Percentiles rank a stretch among this genome's conserved stretches.
Evolutionary conservation across 2,888 invertebrate genomes (phyloP).

Genomic region (Molanna angustata): DNA sequence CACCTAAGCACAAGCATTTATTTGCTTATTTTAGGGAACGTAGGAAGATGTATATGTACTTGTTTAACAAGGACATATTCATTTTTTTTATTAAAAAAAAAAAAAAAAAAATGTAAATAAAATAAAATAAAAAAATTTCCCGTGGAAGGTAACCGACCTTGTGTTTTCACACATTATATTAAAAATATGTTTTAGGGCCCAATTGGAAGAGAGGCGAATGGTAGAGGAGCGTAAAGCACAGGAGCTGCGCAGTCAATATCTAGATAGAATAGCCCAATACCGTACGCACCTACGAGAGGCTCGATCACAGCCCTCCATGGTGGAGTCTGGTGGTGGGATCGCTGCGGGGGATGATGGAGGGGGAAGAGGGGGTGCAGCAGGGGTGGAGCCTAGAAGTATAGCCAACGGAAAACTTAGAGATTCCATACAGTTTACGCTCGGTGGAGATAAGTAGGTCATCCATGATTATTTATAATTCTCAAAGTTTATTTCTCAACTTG

Average conservation of each 20-base stretch:
- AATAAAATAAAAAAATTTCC: too few species aligned
- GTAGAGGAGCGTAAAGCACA: conserved; percentile 44
- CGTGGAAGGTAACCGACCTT: too few species aligned
- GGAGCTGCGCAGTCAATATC: conserved; percentile 33
- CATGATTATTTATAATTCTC: too few species aligned
- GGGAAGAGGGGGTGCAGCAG: neutral
- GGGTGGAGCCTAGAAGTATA: neutral
- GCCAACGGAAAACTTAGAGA: conserved; percentile 37
- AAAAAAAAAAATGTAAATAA: too few species aligned
- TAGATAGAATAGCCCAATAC: conserved; percentile 29
- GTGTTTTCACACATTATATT: too few species aligned
- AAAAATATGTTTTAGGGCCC: conserved; percentile 40
- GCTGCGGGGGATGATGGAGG: neutral
- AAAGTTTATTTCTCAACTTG: too few species aligned
- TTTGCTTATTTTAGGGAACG: too few species aligned
- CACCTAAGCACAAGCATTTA: too few species aligned
- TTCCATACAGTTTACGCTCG: conserved; percentile 48
- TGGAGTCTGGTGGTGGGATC: neutral
- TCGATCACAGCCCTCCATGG: conserved; percentile 6
- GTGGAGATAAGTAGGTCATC: conserved; percentile 50
- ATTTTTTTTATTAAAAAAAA: too few species aligned
- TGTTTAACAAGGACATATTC: too few species aligned
- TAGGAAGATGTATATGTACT: too few species aligned
- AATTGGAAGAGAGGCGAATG: conserved; percentile 49
- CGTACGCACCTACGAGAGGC: conserved; percentile 15